Percentiles rank a stretch among this genome's conserved stretches.
Conservation (phyloP, 2,888 invertebrate genomes). For the Laothoe populi region DNA sequence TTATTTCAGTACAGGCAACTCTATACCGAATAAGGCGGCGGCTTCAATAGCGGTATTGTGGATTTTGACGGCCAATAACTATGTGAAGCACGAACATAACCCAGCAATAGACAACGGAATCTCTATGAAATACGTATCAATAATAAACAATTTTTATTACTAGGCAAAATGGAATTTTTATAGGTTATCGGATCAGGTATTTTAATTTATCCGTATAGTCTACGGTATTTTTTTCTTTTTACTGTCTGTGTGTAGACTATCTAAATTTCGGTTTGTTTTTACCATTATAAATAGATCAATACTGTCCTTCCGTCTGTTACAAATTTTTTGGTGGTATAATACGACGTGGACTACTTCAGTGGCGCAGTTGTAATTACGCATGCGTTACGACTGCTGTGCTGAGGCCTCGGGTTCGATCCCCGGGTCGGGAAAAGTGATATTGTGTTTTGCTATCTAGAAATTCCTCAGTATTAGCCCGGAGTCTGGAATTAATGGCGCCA, state of each 20-base stretch:
- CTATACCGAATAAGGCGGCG: constrained; percentile 41
- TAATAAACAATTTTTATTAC: constrained; percentile 28
- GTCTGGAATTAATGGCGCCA: too few relatives aligned
- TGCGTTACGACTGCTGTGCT: too few relatives aligned
- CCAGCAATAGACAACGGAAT: constrained; percentile 38
- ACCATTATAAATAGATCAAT: not conserved
- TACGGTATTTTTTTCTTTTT: not conserved
- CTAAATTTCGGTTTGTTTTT: not conserved
- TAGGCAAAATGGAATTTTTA: constrained; percentile 27
- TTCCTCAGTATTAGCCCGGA: too few relatives aligned
- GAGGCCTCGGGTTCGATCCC: too few relatives aligned
- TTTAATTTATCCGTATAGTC: not conserved
- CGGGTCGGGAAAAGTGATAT: too few relatives aligned
- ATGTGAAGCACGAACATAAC: constrained; percentile 38
- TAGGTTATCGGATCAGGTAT: constrained; percentile 17
- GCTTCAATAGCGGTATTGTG: constrained; percentile 45
- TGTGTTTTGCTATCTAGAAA: too few relatives aligned
- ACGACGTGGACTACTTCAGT: too few relatives aligned
- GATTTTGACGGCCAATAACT: constrained; percentile 50
- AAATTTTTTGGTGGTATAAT: too few relatives aligned
- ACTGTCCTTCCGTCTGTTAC: too few relatives aligned
- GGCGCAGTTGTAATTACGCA: too few relatives aligned
- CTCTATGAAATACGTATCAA: constrained; percentile 25
- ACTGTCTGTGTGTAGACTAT: not conserved
- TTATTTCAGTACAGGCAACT: too few relatives aligned